Percentiles rank a stretch among this genome's conserved stretches.
phyloP scores from a whole-genome alignment of 2,113 vertebrate species.

The Heterocephalus glaber region DNA sequence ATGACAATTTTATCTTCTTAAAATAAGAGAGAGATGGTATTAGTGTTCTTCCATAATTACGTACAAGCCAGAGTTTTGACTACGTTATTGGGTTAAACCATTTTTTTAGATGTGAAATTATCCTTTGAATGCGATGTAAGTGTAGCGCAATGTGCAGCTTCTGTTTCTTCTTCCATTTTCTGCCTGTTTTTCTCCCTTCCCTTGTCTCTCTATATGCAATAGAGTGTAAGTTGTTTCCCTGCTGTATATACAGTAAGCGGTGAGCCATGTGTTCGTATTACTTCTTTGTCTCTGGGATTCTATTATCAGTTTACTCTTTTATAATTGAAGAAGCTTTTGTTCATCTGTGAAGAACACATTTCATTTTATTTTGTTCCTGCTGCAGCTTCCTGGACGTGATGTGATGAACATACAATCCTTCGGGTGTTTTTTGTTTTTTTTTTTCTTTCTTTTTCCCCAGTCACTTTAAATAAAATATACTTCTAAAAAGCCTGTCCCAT shows the following conservation, averaged over 20 bases:
- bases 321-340: slow-evolving; percentile 78
- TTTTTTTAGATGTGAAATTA: slow-evolving; percentile 62
- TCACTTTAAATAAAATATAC: slow-evolving; percentile 79
- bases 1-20: slow-evolving; percentile 83
- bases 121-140: slow-evolving; percentile 25
- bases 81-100: slow-evolving; percentile 64
- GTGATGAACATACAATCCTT: slow-evolving; percentile 63
- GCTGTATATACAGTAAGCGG: background rate
- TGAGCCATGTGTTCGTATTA: slow-evolving; percentile 57
- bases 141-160: background rate
- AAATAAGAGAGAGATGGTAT: slow-evolving; percentile 73
- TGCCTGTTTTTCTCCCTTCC: background rate
- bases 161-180: slow-evolving; percentile 20
- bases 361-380: slow-evolving; percentile 62
- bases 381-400: slow-evolving; percentile 55
- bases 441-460: background rate
- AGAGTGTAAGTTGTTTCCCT: slow-evolving; percentile 55
- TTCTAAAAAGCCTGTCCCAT: slow-evolving; percentile 62
- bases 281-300: slow-evolving; percentile 57
- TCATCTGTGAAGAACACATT: slow-evolving; percentile 74
- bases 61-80: slow-evolving; percentile 78
- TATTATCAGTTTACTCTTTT: slow-evolving; percentile 71
- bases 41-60: slow-evolving; percentile 82
- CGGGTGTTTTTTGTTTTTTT: background rate
- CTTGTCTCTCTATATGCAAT: background rate